A percentile compares a stretch with the other conserved stretches of the same genome.
Evolutionary conservation across 2,113 vertebrate genomes (phyloP).

Genomic region (Pavo muticus): DNA sequence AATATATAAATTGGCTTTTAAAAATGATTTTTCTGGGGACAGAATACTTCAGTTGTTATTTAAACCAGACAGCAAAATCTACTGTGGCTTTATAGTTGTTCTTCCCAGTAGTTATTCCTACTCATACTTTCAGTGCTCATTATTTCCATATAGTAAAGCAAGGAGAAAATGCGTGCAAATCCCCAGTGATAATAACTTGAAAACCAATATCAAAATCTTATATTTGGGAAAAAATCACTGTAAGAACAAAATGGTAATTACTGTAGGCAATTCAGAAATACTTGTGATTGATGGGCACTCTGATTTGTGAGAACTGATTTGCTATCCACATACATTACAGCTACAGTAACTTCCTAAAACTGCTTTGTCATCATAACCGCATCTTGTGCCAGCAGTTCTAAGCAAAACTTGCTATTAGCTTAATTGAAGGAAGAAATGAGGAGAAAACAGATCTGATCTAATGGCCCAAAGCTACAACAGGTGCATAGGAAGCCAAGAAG

Average conservation of each 20-base stretch:
- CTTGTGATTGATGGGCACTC: background rate
- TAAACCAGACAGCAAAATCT: background rate
- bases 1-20: background rate
- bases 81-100: background rate
- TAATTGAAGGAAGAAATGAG: constrained; percentile 35
- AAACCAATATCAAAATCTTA: background rate
- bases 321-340: background rate
- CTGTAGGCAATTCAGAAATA: background rate
- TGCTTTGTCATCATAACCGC: constrained; percentile 59
- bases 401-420: constrained; percentile 57
- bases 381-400: constrained; percentile 21
- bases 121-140: background rate
- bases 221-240: background rate
- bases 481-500: background rate
- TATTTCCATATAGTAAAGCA: background rate
- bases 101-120: background rate
- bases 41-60: background rate
- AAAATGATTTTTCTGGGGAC: background rate
- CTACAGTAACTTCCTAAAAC: constrained; percentile 7
- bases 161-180: background rate
- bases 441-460: background rate
- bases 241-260: background rate
- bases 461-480: background rate
- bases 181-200: background rate
- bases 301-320: constrained; percentile 25